Conservation (phyloP, 2,888 invertebrate species). For the Aporophyla nigra region DNA sequence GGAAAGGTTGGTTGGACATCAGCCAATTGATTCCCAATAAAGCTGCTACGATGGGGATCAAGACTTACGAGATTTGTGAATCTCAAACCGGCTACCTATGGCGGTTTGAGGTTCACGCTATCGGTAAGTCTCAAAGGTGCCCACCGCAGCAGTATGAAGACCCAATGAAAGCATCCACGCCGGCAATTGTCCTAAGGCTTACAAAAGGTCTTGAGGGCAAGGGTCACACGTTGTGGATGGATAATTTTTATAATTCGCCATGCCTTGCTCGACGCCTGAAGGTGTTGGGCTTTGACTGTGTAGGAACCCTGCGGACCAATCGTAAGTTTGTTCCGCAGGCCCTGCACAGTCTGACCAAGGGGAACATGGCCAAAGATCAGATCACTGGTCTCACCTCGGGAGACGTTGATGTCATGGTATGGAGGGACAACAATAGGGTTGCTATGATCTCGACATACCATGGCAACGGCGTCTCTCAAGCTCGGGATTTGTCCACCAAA, state of each 20-base stretch:
- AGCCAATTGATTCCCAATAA: slow-evolving; percentile 55
- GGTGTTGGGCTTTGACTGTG: too few species aligned
- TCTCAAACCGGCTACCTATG: slow-evolving; percentile 65
- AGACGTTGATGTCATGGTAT: not conserved
- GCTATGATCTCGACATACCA: too few species aligned
- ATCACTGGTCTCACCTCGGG: not conserved
- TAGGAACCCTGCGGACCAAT: too few species aligned
- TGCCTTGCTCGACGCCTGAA: too few species aligned
- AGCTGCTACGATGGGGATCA: slow-evolving; percentile 46
- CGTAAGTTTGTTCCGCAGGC: not conserved
- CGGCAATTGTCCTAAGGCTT: too few species aligned
- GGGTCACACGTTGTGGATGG: not conserved
- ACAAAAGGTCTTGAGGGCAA: too few species aligned
- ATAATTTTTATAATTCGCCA: too few species aligned
- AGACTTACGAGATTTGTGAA: too few species aligned
- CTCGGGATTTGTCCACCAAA: not conserved
- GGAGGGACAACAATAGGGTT: too few species aligned
- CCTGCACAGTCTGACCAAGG: not conserved
- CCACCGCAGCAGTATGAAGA: not conserved
- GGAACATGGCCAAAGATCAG: not conserved
- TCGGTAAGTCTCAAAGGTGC: slow-evolving; percentile 14
- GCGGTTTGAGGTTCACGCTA: slow-evolving; percentile 59
- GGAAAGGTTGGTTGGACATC: slow-evolving; percentile 59
- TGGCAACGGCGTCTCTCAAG: not conserved
- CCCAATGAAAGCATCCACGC: too few species aligned